These are phyloP conservation scores for Furcula furcula DNA, from an alignment of 2,888 invertebrate species.

Conservation along the genomic window DNA sequence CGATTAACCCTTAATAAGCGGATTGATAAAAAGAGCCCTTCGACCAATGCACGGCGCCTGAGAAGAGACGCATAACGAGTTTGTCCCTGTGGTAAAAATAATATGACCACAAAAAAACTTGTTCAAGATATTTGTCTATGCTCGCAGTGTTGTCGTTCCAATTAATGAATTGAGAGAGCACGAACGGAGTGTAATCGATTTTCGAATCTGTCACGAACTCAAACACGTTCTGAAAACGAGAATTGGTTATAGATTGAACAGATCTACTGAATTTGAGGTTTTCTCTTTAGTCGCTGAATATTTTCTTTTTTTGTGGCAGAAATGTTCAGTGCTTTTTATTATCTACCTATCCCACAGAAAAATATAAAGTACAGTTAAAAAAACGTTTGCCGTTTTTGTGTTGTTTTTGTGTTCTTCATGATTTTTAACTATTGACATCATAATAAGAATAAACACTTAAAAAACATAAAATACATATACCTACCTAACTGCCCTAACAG, in stretches of 20 bases:
- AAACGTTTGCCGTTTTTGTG: too few species aligned
- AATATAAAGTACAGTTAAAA: too few species aligned
- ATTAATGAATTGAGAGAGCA: constrained; percentile 64
- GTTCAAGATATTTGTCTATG: constrained; percentile 54
- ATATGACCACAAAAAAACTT: constrained; percentile 25
- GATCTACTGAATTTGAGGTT: constrained; percentile 16
- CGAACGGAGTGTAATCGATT: constrained; percentile 59
- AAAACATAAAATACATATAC: too few species aligned
- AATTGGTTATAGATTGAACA: constrained; percentile 42
- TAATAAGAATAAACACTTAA: too few species aligned
- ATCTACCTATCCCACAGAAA: too few species aligned
- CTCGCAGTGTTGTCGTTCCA: constrained; percentile 53
- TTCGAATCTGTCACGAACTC: constrained; percentile 51
- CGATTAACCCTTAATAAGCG: constrained; percentile 53
- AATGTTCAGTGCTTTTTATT: too few species aligned
- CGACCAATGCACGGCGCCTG: constrained; percentile 29
- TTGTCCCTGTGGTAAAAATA: constrained; percentile 32
- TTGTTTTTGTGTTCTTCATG: too few species aligned
- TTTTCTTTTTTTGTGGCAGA: background rate
- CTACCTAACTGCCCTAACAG: too few species aligned
- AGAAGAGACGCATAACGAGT: constrained; percentile 53
- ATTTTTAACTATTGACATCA: too few species aligned
- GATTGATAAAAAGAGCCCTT: constrained; percentile 50
- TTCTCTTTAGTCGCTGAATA: background rate
- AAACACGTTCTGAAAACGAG: constrained; percentile 39